Evolutionary conservation across 2,888 invertebrate genomes (phyloP).

Genomic region (Eumerus sabulonum): DNA sequence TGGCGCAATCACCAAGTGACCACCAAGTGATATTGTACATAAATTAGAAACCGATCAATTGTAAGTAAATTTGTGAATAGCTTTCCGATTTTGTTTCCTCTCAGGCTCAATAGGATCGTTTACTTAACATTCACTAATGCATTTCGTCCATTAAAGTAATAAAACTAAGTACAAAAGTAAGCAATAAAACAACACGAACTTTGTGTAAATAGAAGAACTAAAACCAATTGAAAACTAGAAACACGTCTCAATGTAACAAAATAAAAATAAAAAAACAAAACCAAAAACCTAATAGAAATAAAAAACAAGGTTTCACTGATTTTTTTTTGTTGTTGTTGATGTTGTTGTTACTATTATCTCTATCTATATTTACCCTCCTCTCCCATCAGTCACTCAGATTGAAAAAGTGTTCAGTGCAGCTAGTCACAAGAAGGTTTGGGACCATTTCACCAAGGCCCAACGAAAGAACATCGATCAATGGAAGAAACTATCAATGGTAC

Average conservation of each 20-base stretch:
- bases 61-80: conserved; percentile 6
- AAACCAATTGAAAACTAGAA: conserved; percentile 9
- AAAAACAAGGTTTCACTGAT: conserved; percentile 60
- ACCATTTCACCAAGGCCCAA: conserved; percentile 99
- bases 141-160: too few species aligned
- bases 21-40: too few species aligned
- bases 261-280: conserved; percentile 34
- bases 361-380: conserved; percentile 74
- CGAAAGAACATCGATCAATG: conserved; percentile 99
- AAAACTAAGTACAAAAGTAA: too few species aligned
- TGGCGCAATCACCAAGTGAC: too few species aligned
- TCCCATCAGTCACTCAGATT: conserved; percentile 96
- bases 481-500: conserved; percentile 98
- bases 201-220: too few species aligned
- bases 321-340: conserved; percentile 72
- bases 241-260: conserved; percentile 21
- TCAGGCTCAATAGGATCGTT: not conserved
- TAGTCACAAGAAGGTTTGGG: conserved; percentile 99
- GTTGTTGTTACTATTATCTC: conserved; percentile 78
- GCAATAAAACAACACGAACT: too few species aligned
- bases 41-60: not conserved
- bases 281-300: conserved; percentile 43
- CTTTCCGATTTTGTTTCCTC: not conserved
- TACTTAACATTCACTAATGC: not conserved
- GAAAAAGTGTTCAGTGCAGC: conserved; percentile 98